Base-by-base conservation (phyloP, 2,113 vertebrate species). In the Bambusicola thoracicus region DNA sequence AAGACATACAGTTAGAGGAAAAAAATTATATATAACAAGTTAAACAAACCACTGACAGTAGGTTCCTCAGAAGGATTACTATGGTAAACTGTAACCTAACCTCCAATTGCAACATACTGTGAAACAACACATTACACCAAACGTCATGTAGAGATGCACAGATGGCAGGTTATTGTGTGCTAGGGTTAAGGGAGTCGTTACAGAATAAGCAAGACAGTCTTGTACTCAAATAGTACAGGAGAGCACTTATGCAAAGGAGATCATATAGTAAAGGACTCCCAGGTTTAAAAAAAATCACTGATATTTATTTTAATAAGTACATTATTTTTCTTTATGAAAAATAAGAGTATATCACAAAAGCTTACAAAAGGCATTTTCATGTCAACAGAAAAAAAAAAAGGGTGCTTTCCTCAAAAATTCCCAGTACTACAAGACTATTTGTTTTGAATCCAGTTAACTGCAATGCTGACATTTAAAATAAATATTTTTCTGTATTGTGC, bases 101-200 rank as follows among this genome's bases (percentile, higher is more conserved):
- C 27, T 85, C 58, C 51, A 80, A 55, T 30, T 84, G 80, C 69
- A 84, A 20, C 30, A 83, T 46, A 81, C 59, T 41, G 90, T 90
- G 76, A 90, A 95, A 93, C 44, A 79, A 46, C 13, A 43, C 32
- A 79, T 58, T 81, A 34, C 79, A 89, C 43, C 89, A 65, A 84
- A 48, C 44, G 74, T 75, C 32, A 20, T 6, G 22, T 9, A 67
- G 21, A 78, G 32, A 13, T 21, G 51, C 21, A 20, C 56, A 70
- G 44, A 67, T 22, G 43, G 61, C 76, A 92, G 62, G 58, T 58
- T 72, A 65, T 46, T 40, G 72, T 65, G 62, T 88, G 25, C 3
- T 32, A 15, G 82, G 46, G 25, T 3, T 25, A 14, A 83, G 44
- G 51, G 38, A 55, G 38, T 29, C 55, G 63, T 34, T 85, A 92